phyloP scores from a whole-genome alignment of 2,888 invertebrate species.

The Tetramorium bicarinatum region DNA sequence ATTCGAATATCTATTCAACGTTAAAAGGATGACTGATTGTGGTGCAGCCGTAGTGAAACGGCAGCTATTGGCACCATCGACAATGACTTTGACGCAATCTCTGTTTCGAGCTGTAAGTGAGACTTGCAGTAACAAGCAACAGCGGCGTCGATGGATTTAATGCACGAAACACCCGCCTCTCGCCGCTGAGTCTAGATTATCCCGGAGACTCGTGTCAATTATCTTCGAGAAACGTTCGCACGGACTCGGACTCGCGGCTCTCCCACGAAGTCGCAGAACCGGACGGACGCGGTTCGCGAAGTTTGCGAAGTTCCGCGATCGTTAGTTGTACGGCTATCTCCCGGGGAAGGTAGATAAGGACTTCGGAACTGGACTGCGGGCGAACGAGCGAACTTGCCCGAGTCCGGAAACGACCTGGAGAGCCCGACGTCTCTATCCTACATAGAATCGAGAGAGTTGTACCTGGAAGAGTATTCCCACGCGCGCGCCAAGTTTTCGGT shows the following conservation, averaged over 20 bases:
- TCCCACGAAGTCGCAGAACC: constrained; percentile 26
- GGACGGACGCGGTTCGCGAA: constrained; percentile 67
- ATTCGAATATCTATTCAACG: background rate
- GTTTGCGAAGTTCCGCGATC: constrained; percentile 71
- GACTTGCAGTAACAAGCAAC: constrained; percentile 13
- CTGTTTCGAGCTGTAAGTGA: constrained; percentile 18
- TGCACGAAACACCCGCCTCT: background rate
- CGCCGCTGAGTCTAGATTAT: constrained; percentile 1
- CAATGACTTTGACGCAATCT: constrained; percentile 14
- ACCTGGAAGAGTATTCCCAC: background rate
- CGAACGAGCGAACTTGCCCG: constrained; percentile 70
- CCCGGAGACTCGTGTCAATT: constrained; percentile 43
- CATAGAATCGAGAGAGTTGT: background rate
- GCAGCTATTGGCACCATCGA: background rate
- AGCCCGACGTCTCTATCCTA: constrained; percentile 54
- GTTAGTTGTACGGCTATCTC: constrained; percentile 72
- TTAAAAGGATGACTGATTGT: background rate
- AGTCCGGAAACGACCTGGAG: constrained; percentile 65
- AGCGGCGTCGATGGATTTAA: constrained; percentile 13
- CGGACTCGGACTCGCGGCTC: constrained; percentile 29
- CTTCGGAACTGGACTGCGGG: constrained; percentile 59
- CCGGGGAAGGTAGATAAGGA: constrained; percentile 67
- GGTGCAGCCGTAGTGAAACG: background rate
- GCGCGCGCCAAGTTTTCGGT: constrained; percentile 5
- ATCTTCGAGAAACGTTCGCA: constrained; percentile 26